These are phyloP conservation scores for Naja naja DNA, from an alignment of 2,113 vertebrate genomes.

Conservation along the genomic window DNA sequence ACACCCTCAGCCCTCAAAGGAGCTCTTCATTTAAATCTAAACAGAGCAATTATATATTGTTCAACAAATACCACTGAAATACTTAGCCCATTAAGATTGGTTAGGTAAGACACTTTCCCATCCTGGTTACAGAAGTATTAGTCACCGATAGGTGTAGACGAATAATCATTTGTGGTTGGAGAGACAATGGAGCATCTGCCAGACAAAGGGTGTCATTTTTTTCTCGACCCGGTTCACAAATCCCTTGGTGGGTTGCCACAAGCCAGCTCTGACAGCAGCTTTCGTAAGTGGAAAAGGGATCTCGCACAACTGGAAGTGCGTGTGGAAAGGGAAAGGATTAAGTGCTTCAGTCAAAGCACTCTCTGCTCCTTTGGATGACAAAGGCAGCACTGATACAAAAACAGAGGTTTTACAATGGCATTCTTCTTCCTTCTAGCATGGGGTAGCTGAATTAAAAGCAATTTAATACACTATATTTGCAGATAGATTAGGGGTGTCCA, in stretches of 20 bases:
- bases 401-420: neutral
- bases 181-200: neutral
- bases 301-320: neutral
- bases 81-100: slow-evolving; percentile 44
- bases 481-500: neutral
- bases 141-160: slow-evolving; percentile 48
- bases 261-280: neutral
- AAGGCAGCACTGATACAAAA: neutral
- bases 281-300: slow-evolving; percentile 3
- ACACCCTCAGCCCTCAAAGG: slow-evolving; percentile 2
- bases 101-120: slow-evolving; percentile 35
- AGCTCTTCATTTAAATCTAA: slow-evolving; percentile 33
- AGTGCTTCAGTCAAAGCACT: neutral
- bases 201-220: slow-evolving; percentile 26
- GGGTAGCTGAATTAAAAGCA: neutral
- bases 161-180: slow-evolving; percentile 24
- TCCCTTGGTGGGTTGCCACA: neutral
- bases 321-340: neutral
- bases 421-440: neutral
- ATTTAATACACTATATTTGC: neutral
- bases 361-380: rapidly evolving
- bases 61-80: slow-evolving; percentile 52
- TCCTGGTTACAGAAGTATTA: slow-evolving; percentile 23
- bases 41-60: slow-evolving; percentile 47
- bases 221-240: neutral